These are phyloP conservation scores for Drosophila ficusphila DNA, from an alignment of 1,140 invertebrate genomes.

Conservation along the genomic window DNA sequence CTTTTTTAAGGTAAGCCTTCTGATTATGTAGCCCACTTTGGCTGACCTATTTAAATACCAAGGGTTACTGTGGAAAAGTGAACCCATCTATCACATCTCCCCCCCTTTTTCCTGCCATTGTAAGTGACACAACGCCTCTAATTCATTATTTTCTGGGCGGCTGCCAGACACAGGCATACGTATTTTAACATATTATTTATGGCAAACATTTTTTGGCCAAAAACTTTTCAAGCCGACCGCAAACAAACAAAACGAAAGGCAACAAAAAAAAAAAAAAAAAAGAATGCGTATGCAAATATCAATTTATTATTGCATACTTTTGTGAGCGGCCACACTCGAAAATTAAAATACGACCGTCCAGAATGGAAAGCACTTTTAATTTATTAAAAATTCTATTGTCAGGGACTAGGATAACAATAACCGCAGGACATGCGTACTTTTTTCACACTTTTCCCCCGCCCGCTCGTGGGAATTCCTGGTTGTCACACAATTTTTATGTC, in stretches of 20 bases:
- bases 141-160: constrained; percentile 56
- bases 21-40: neutral
- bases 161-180: constrained; percentile 47
- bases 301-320: constrained; percentile 66
- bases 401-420: constrained; percentile 69
- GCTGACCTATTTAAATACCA: constrained; percentile 37
- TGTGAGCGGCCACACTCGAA: constrained; percentile 26
- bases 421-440: constrained; percentile 54
- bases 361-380: constrained; percentile 64
- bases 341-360: constrained; percentile 46
- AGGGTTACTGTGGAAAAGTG: constrained; percentile 1
- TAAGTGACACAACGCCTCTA: constrained; percentile 48
- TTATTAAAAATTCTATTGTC: constrained; percentile 80
- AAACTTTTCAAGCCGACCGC: constrained; percentile 39
- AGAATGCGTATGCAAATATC: constrained; percentile 50
- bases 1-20: constrained; percentile 1
- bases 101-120: neutral
- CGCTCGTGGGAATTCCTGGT: constrained; percentile 25
- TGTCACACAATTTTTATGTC: constrained; percentile 70
- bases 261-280: constrained; percentile 8
- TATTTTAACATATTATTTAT: constrained; percentile 76
- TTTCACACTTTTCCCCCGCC: constrained; percentile 47
- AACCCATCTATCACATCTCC: constrained; percentile 18
- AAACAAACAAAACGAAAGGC: no score
- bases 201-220: constrained; percentile 44